Evolutionary conservation across 2,888 invertebrate species (phyloP), one percentile per base, ranked within the genome.

Genomic region (Spodoptera picta): DNA sequence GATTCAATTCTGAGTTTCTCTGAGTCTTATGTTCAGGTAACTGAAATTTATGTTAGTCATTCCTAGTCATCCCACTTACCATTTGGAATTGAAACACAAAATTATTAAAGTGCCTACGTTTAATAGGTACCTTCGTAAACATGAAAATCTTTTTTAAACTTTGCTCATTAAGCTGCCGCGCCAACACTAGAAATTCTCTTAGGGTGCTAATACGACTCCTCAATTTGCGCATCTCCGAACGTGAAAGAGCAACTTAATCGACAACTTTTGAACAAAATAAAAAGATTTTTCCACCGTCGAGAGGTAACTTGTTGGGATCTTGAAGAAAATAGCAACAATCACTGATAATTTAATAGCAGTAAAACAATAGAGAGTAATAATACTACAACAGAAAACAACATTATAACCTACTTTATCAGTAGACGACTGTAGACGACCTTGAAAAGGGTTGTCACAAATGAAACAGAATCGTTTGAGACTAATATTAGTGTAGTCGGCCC

Each of bases 151-250:
- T 68, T 46, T 14, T 9, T 14, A 24, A 45, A 44, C 4, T 53
- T 49, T 9, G 14, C 53, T 54, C 52, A 69, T 57, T 46, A 54
- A 48, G 24, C 47, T 41, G 6, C 52, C 43, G 23, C 43, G 27
- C 43, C 55, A 52, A 36, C 71, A 56, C 58, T 53, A 42, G 48
- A 56, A 27, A 46, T 52, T 44, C 27, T 55, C 23, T 42, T 42
- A 58, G 48, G 47, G 54, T 44, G 58, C 64, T 64, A 59, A 69
- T 69, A 69, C 51, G 64, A 64, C 58, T 69, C 54, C 51, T 59
- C 69, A 69, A 64, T 64, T 69, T 64, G 52, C 56, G 44, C 59
- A 65, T 57, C 53, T 27, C 59, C 19, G 46, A 59, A 59, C 52
- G 43, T 24, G 48, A 60, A 71, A 53, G 48, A 56, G 51, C 48